Evolutionary conservation across 2,888 invertebrate genomes (phyloP).

Genomic region (Autographa pulchrina): DNA sequence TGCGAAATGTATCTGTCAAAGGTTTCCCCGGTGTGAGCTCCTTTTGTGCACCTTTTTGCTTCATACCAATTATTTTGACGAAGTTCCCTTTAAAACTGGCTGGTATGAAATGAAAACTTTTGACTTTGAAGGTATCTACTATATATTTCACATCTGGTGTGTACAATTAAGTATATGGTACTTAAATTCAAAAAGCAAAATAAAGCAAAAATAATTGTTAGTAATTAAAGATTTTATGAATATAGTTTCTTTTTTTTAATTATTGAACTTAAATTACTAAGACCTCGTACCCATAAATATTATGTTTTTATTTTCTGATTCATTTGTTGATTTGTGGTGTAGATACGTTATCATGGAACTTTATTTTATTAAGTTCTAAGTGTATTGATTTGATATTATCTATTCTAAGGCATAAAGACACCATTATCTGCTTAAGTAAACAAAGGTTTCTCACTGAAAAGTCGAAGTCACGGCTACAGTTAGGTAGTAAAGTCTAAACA

Average conservation of each 20-base stretch:
- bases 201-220: too few relatives aligned
- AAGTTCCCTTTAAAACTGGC: not conserved
- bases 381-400: too few relatives aligned
- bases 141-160: not conserved
- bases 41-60: not conserved
- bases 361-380: too few relatives aligned
- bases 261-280: too few relatives aligned
- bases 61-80: not conserved
- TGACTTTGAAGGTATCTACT: not conserved
- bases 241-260: too few relatives aligned
- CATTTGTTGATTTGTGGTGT: too few relatives aligned
- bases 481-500: slow-evolving; percentile 54
- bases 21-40: not conserved
- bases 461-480: not conserved
- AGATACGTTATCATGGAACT: too few relatives aligned
- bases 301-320: too few relatives aligned
- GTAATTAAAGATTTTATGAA: too few relatives aligned
- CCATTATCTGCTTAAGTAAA: not conserved
- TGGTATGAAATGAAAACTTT: not conserved
- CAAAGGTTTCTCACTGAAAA: slow-evolving; percentile 1
- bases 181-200: too few relatives aligned
- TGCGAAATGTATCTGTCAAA: slow-evolving; percentile 2
- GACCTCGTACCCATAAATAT: too few relatives aligned
- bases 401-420: too few relatives aligned
- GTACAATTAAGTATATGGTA: not conserved